Evolutionary conservation across 1,140 invertebrate genomes (phyloP), one percentile per base, ranked within the genome.

Genomic region (Platyura marginata): DNA sequence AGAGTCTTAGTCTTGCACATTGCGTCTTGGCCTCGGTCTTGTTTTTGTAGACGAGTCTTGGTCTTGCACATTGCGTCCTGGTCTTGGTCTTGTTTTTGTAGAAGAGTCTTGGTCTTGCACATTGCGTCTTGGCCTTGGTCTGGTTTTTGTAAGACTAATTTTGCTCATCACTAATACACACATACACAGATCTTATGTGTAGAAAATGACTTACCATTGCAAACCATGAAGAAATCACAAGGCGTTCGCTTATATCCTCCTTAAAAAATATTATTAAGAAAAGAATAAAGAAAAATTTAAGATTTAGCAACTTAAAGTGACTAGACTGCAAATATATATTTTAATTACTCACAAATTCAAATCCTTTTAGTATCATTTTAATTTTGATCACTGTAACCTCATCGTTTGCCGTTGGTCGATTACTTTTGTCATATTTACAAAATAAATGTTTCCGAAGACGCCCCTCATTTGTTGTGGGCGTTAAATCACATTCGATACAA

Each of bases 301-400:
- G 13, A 29, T 6, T 6, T 8, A 29, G 25, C 25, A 29, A 6
- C 25, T 8, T 29, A 29, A 29, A 29, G 6, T 29, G 25, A 29
- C 6, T 29, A 13, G 13, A 29, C 25, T 8, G 13, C 13, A 29
- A 29, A 8, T 29, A 29, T 8, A 8, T 8, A 29, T 8, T 29
- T 29, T 8, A 8, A 8, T 29, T 8, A 29, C 25, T 29, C 13
- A 29, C 25, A 20, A 38, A 38, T 13, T n/a, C 3, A 18, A 38
- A 38, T 18, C 36, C 36, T 38, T 38, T 38, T 9, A 38, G 10
- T 10, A 38, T 38, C 36, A 38, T 38, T 38, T 38, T 38, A 10
- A 38, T 11, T 20, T 10, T 18, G 11, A 38, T 21, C 2, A 13
- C 11, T 11, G 19, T 21, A 2, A 18, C n/a, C 2, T 18, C 36